A percentile compares a stretch with the other conserved stretches of the same genome.
phyloP scores from a whole-genome alignment of 2,888 invertebrate species.

The Artemia sinica region DNA sequence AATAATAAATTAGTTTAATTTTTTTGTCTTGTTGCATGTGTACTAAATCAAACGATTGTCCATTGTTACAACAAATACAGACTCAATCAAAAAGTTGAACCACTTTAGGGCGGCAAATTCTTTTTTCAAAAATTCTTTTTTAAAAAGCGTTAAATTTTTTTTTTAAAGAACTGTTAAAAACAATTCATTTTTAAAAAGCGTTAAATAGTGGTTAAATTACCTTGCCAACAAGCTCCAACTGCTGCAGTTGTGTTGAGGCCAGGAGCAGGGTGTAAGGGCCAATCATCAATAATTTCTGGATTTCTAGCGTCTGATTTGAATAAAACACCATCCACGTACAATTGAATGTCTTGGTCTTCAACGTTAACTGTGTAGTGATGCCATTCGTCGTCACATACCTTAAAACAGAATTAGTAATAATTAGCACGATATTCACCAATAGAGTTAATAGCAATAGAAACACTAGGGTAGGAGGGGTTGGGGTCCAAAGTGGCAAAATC shows the following conservation, averaged over 20 bases:
- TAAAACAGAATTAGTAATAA: constrained; percentile 19
- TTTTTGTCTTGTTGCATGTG: neutral
- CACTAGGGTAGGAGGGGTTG: too few relatives aligned
- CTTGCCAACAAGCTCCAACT: constrained; percentile 96
- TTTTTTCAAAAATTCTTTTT: neutral
- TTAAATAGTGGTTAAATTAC: constrained; percentile 32
- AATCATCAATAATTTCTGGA: constrained; percentile 95
- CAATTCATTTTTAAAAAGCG: too few relatives aligned
- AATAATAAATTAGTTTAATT: neutral
- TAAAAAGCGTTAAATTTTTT: neutral
- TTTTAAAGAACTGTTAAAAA: neutral
- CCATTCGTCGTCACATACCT: constrained; percentile 94
- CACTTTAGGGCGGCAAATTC: neutral
- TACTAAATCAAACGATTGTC: neutral
- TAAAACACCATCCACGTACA: constrained; percentile 71
- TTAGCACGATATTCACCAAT: too few relatives aligned
- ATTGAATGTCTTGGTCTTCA: constrained; percentile 70
- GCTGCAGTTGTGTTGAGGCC: constrained; percentile 81
- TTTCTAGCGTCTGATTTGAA: constrained; percentile 52
- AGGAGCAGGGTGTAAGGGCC: constrained; percentile 91
- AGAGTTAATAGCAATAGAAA: too few relatives aligned
- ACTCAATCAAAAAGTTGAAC: neutral
- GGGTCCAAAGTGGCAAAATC: too few relatives aligned
- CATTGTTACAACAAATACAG: neutral
- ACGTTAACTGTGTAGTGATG: constrained; percentile 92